phyloP scores from a whole-genome alignment of 2,113 vertebrate genomes.

The Chitala chitala region DNA sequence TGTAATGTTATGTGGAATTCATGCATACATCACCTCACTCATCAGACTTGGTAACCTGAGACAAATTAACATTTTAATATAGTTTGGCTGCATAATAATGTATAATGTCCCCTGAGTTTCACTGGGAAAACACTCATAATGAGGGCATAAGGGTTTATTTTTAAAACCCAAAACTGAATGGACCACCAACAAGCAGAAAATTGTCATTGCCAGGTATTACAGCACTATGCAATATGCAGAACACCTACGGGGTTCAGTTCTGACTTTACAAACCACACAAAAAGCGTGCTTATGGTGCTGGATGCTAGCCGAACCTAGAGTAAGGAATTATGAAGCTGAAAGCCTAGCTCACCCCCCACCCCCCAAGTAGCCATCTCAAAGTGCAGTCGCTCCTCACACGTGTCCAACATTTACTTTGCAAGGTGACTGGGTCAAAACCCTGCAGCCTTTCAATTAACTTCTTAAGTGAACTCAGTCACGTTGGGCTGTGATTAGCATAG shows the following conservation, averaged over 20 bases:
- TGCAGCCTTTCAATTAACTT: slow-evolving; percentile 1
- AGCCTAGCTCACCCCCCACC: background rate
- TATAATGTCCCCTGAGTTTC: background rate
- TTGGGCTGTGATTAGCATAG: background rate
- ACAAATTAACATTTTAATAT: background rate
- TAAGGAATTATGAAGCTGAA: too few species aligned
- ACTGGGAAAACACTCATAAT: background rate
- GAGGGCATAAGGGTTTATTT: background rate
- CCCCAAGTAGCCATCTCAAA: background rate
- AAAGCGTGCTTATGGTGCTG: too few species aligned
- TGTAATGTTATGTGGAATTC: background rate
- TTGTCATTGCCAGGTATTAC: too few species aligned
- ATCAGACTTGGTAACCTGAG: background rate
- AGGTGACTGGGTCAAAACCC: background rate
- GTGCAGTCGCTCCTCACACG: background rate
- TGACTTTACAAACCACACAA: too few species aligned
- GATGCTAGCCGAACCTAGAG: too few species aligned
- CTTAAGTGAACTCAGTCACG: background rate
- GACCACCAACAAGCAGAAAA: background rate
- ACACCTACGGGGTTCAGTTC: too few species aligned
- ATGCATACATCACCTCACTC: background rate
- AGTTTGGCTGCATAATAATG: background rate
- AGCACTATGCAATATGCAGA: too few species aligned
- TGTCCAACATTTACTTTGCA: background rate
- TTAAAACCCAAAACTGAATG: background rate